Evolutionary conservation across 2,888 invertebrate species (phyloP).

Genomic region (Mythimna impura): DNA sequence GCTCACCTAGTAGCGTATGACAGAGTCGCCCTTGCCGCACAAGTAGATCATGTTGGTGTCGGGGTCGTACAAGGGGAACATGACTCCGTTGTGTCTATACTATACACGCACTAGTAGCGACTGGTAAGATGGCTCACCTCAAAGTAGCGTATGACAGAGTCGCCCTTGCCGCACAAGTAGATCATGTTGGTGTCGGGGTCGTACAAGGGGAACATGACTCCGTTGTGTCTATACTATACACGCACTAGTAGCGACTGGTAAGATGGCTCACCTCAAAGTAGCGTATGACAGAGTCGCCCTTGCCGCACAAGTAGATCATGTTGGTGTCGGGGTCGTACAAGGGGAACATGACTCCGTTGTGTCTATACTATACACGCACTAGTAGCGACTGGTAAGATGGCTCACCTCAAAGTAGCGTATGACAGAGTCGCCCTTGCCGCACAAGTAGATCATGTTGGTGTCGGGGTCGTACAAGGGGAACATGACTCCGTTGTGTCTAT

Average conservation of each 20-base stretch:
- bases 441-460: slow-evolving; percentile 97
- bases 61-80: too few species aligned
- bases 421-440: slow-evolving; percentile 99
- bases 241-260: not conserved
- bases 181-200: slow-evolving; percentile 80
- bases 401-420: slow-evolving; percentile 96
- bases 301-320: slow-evolving; percentile 98
- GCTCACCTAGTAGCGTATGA: too few species aligned
- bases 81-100: too few species aligned
- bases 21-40: too few species aligned
- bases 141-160: too few species aligned
- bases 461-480: slow-evolving; percentile 99
- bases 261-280: slow-evolving; percentile 93
- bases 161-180: slow-evolving; percentile 99
- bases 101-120: too few species aligned
- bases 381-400: not conserved
- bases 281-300: slow-evolving; percentile 99
- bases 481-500: slow-evolving; percentile 99
- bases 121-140: too few species aligned
- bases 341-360: slow-evolving; percentile 98
- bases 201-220: slow-evolving; percentile 92
- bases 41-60: too few species aligned
- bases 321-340: slow-evolving; percentile 97
- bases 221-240: slow-evolving; percentile 89
- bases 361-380: not conserved